Base-by-base conservation (phyloP, 2,797 vertebrate species). In the Poecile montanus region DNA sequence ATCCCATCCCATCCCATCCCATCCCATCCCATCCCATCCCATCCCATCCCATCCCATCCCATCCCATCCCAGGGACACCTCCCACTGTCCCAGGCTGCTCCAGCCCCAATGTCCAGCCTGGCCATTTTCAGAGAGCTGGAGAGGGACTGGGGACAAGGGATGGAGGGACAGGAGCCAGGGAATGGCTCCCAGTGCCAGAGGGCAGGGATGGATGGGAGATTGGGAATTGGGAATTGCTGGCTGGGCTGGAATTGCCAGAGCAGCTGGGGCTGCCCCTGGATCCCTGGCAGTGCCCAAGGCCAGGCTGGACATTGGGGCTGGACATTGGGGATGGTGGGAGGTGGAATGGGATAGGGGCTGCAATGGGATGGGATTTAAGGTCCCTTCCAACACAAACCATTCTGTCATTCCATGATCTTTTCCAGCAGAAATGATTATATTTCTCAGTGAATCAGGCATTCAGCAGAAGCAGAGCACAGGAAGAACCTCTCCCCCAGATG, bases 401-500 rank as follows among this genome's bases (percentile, higher is more conserved):
- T 53, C 8, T 26, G 10, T 3, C 15, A 54, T 34, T 48, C 77
- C 36, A 20, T 34, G 17, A 6, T 26, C 90, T 30, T 79, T 54
- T 16, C 47, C 66, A 57, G 51, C 11, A 78, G 73, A 90, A 93
- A 77, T 94, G 0, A 70, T 88, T 71, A 7, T 23, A 1, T 61
- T 48, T 66, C 60, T 42, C 58, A 13, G 68, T 29, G 50, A 56
- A 72, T 85, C 58, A 58, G 80, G 85, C 68, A 38, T 44, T 91
- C 88, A 60, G 85, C 56, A 38, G 73, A 82, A 94, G 81, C 65
- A 93, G 93, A 88, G 30, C 47, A 20, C 3, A 16, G 56, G 78
- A 42, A 80, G 73, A 70, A 5, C 30, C 38, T 65, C 73, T 90
- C n/a, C 45, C 56, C 27, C 47, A 85, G 85, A 45, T 63, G 70